phyloP scores from a whole-genome alignment of 1,140 invertebrate genomes.

The Magallana angulata region DNA sequence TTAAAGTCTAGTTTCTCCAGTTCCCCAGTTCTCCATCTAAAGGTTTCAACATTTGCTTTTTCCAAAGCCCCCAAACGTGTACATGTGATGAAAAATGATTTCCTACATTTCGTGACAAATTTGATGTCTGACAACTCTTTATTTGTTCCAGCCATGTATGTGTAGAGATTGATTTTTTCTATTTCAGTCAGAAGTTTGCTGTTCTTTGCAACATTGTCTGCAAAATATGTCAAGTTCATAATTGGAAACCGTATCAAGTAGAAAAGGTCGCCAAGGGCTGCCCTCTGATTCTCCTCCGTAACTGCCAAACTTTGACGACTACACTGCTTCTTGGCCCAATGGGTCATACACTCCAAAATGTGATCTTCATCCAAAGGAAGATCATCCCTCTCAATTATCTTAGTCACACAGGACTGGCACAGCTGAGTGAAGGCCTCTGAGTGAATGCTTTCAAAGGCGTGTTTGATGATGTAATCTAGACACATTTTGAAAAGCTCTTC shows the following conservation, averaged over 20 bases:
- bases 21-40: constrained; percentile 27
- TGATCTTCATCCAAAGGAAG: constrained; percentile 45
- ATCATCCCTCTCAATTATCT: constrained; percentile 42
- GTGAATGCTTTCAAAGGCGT: constrained; percentile 35
- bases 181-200: constrained; percentile 24
- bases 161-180: constrained; percentile 40
- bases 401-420: constrained; percentile 14
- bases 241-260: constrained; percentile 52
- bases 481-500: constrained; percentile 52
- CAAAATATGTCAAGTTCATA: constrained; percentile 46
- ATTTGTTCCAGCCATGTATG: constrained; percentile 39
- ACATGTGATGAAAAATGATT: constrained; percentile 12
- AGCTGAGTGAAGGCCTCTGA: constrained; percentile 47
- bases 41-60: constrained; percentile 32
- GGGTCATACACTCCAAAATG: constrained; percentile 34
- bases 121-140: constrained; percentile 2
- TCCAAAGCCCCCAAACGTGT: constrained; percentile 16
- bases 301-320: neutral
- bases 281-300: constrained; percentile 19
- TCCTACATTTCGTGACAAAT: neutral
- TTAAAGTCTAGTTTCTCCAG: constrained; percentile 25
- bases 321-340: constrained; percentile 51
- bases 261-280: constrained; percentile 46
- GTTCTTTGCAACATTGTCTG: constrained; percentile 26
- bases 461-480: constrained; percentile 30